phyloP scores from a whole-genome alignment of 37 sponge, comb jelly and placozoan species.

The Tethya wilhelma region DNA sequence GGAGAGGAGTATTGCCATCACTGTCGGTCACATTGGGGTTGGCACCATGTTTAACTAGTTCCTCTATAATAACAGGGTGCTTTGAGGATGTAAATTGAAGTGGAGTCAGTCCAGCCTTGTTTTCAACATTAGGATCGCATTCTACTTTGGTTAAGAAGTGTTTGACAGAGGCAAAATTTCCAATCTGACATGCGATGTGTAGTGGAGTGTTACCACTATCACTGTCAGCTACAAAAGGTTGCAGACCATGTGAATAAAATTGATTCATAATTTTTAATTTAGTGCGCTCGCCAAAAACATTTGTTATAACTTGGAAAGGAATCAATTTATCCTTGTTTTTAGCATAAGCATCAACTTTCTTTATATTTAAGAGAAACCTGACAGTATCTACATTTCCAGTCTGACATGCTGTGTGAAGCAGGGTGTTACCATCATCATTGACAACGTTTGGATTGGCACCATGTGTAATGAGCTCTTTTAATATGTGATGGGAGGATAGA shows the following conservation, averaged over 20 bases:
- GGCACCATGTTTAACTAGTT: no score
- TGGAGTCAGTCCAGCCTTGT: neutral
- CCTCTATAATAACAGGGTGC: no score
- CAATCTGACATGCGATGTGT: neutral
- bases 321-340: no score
- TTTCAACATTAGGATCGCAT: neutral
- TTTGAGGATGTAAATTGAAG: neutral
- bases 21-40: no score
- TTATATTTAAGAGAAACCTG: neutral
- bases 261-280: no score
- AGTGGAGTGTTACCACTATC: neutral
- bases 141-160: neutral
- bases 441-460: neutral
- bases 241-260: no score
- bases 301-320: no score
- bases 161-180: neutral
- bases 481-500: no score
- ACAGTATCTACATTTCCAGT: neutral
- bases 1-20: neutral
- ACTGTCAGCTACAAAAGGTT: no score
- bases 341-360: conserved; percentile 12
- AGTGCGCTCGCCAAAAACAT: no score
- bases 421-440: neutral
- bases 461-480: neutral
- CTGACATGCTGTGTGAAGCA: neutral